phyloP scores from a whole-genome alignment of 2,113 vertebrate species.

The Ondatra zibethicus region DNA sequence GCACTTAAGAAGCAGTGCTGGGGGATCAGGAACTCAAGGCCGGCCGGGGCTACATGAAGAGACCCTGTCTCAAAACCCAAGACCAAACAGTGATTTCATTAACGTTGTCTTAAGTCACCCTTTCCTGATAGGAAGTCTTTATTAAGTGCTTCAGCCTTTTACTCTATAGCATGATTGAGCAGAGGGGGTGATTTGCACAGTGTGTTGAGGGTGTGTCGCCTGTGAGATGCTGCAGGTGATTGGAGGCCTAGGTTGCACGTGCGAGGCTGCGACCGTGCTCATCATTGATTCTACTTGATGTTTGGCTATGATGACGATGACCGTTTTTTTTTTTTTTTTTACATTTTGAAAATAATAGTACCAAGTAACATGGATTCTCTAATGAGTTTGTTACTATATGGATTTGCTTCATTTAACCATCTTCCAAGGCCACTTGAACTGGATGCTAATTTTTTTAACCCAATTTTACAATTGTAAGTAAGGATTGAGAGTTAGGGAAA shows the following conservation, averaged over 20 bases:
- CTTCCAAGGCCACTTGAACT: neutral
- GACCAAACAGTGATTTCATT: neutral
- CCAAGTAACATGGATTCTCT: neutral
- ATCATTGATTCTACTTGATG: neutral
- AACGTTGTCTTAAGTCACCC: neutral
- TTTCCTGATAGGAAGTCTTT: neutral
- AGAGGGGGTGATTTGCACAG: neutral
- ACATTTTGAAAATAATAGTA: constrained; percentile 29
- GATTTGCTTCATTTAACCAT: constrained; percentile 16
- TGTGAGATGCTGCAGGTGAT: neutral
- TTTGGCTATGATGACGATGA: neutral
- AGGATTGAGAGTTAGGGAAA: constrained; percentile 40
- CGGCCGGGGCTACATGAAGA: neutral
- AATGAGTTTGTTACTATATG: neutral
- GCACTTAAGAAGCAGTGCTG: too few species aligned
- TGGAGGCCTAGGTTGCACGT: neutral
- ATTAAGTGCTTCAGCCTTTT: neutral
- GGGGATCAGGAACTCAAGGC: neutral
- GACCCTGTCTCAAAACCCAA: neutral
- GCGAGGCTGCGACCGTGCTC: neutral
- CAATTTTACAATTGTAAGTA: neutral
- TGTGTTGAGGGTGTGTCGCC: neutral
- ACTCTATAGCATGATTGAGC: neutral
- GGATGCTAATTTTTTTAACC: neutral
- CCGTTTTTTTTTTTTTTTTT: neutral